Percentiles rank a stretch among this genome's conserved stretches.
These are phyloP conservation scores for Muscidifurax raptorellus DNA, from an alignment of 1,140 invertebrate species.

Conservation along the genomic window DNA sequence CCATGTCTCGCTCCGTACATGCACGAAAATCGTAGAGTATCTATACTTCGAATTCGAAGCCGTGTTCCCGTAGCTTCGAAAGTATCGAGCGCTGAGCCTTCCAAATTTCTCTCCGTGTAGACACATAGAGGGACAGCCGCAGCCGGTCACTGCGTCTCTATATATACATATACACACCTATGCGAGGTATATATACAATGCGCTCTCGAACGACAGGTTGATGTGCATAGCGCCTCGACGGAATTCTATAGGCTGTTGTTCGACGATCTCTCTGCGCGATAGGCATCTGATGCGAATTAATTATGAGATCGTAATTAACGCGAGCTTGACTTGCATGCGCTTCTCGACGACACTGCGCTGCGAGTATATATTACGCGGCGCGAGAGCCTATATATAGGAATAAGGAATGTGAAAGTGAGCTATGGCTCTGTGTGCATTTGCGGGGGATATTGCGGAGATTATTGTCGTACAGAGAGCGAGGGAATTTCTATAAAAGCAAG, in stretches of 20 bases:
- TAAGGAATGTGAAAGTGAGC: not conserved
- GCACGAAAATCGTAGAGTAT: too few relatives aligned
- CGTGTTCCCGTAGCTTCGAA: too few relatives aligned
- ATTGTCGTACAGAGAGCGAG: not conserved
- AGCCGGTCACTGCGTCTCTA: not conserved
- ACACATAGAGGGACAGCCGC: too few relatives aligned
- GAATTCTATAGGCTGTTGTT: slow-evolving; percentile 7
- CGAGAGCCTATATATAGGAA: not conserved
- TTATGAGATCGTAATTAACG: slow-evolving; percentile 44
- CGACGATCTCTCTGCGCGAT: slow-evolving; percentile 10
- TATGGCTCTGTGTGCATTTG: not conserved
- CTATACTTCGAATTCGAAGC: too few relatives aligned
- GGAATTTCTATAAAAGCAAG: too few relatives aligned
- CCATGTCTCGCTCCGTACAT: too few relatives aligned
- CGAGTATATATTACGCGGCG: not conserved
- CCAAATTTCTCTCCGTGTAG: too few relatives aligned
- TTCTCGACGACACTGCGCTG: not conserved
- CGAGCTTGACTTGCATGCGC: slow-evolving; percentile 7
- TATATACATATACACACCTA: not conserved
- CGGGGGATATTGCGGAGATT: too few relatives aligned
- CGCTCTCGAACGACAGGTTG: not conserved
- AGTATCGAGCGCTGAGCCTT: too few relatives aligned
- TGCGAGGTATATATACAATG: not conserved
- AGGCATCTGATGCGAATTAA: slow-evolving; percentile 38
- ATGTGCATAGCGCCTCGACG: slow-evolving; percentile 1